These are phyloP conservation scores for Pseudolaguvia tuberculata DNA, from an alignment of 2,113 vertebrate species.

Conservation along the genomic window DNA sequence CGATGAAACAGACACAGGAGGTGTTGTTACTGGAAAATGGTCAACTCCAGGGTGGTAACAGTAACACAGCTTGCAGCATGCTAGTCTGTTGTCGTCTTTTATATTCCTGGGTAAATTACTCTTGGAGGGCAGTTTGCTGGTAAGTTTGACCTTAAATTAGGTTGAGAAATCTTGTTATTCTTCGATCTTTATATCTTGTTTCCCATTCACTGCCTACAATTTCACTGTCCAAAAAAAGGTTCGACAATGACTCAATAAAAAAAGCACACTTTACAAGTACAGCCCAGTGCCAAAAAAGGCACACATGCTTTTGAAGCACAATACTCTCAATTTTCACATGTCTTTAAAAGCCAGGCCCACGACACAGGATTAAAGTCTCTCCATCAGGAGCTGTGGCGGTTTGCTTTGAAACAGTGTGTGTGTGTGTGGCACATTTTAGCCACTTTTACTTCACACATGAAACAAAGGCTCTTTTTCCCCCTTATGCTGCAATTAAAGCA, in stretches of 20 bases:
- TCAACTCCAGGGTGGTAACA: neutral
- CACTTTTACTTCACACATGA: constrained; percentile 53
- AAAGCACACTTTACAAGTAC: constrained; percentile 62
- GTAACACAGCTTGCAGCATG: neutral
- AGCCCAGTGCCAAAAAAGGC: constrained; percentile 61
- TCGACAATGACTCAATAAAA: constrained; percentile 50
- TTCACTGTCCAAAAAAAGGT: constrained; percentile 38
- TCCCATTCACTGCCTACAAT: constrained; percentile 24
- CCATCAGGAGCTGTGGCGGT: constrained; percentile 56
- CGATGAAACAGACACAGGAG: neutral
- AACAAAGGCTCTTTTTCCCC: constrained; percentile 42
- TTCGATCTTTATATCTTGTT: neutral
- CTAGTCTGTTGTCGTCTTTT: neutral
- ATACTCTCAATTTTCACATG: constrained; percentile 63
- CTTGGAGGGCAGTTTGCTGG: neutral
- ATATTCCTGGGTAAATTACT: neutral
- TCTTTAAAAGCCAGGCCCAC: constrained; percentile 54
- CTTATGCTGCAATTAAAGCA: constrained; percentile 55
- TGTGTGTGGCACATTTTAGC: constrained; percentile 62
- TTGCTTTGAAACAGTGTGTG: constrained; percentile 71
- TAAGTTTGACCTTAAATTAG: neutral
- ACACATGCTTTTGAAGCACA: constrained; percentile 63
- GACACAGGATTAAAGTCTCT: constrained; percentile 53
- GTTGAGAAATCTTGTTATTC: neutral
- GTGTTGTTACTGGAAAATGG: neutral